These are phyloP conservation scores for Eulemur mongoz DNA, from an alignment of 2,797 vertebrate species.

Conservation along the genomic window DNA sequence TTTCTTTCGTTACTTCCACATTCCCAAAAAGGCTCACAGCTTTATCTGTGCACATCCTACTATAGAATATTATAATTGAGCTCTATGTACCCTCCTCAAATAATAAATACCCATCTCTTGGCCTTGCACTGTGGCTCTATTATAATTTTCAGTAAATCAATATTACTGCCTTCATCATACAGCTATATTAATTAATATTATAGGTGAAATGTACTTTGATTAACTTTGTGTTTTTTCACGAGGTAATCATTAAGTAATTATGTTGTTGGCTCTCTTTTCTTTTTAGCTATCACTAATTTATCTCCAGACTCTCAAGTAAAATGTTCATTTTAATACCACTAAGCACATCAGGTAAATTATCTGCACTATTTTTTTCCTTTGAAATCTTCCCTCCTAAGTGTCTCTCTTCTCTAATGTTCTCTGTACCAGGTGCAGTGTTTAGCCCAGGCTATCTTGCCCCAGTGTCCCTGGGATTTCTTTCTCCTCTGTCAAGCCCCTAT, in stretches of 20 bases:
- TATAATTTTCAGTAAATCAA: neutral
- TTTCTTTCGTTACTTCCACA: neutral
- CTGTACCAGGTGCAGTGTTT: neutral
- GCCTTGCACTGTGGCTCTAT: neutral
- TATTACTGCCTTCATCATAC: neutral
- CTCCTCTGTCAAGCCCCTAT: neutral
- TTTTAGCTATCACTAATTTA: neutral
- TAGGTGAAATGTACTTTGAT: neutral
- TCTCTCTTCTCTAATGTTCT: neutral
- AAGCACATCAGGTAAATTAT: neutral
- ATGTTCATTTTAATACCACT: neutral
- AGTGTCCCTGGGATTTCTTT: neutral
- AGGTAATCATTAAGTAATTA: slow-evolving; percentile 16
- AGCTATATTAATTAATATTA: neutral
- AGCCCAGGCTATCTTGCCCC: neutral
- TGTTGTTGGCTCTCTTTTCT: neutral
- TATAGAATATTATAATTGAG: neutral
- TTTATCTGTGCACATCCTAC: neutral
- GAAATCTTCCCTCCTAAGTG: neutral
- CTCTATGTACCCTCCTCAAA: neutral
- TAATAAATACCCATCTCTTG: neutral
- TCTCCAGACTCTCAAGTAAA: neutral
- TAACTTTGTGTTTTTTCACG: neutral
- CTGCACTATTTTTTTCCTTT: neutral
- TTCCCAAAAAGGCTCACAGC: neutral